Evolutionary conservation across 2,113 vertebrate species (phyloP), one percentile per base, ranked within the genome.

Genomic region (Phylloscopus whistleri): DNA sequence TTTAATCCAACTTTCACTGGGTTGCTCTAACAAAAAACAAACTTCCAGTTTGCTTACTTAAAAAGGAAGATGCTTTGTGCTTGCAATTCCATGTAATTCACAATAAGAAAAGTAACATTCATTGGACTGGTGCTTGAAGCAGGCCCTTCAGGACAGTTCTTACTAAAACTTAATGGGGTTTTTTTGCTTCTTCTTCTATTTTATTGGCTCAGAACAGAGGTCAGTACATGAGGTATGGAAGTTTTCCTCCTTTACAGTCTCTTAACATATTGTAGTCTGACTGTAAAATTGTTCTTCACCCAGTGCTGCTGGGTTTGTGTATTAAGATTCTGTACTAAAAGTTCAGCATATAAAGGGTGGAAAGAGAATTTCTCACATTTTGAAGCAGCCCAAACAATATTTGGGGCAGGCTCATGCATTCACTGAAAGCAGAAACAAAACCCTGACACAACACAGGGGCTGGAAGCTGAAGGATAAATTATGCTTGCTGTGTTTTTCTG

Each of bases 401-500:
- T 84, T 84, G 58, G 30, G 16, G 24, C 39, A 62, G 82, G 53
- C 20, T 39, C 6, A 13, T 68, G 52, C 48, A 49, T 56, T 91
- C 33, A 22, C 43, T 76, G 87, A 60, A 53, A 96, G 66, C 84
- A 93, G 76, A 89, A 84, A 31, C 87, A 90, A 91, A 85, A 48
- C 60, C 63, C 62, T 70, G 58, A 49, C 68, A 84, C 60, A 94
- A 93, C 64, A 78, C 30, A 82, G 53, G 60, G 33, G 15, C 51
- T 93, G 87, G 80, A 69, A 89, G 37, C 82, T 91, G 92, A 84
- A 95, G 87, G 69, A 89, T 89, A 86, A 94, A 95, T 95, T 89
- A 82, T 64, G 24, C 84, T 94, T 85, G 90, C 93, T 94, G 89
- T 81, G 89, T 93, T 94, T 83, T 85, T 72, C 80, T 95, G 90